Percentiles rank a stretch among this genome's conserved stretches.
These are phyloP conservation scores for Bombus waltoni DNA, from an alignment of 1,140 invertebrate species.

Conservation along the genomic window DNA sequence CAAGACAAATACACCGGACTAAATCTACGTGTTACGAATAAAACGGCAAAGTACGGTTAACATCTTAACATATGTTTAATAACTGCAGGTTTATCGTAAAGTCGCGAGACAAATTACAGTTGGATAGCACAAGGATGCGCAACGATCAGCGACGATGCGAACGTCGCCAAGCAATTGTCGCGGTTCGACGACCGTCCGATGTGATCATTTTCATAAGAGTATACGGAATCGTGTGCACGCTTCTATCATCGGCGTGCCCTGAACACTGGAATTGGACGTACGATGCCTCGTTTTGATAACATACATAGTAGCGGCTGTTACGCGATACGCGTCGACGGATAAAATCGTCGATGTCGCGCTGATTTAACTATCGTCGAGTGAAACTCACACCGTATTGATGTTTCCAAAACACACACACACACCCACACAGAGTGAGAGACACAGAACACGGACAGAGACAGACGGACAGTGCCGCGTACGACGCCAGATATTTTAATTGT, in stretches of 20 bases:
- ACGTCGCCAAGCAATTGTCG: neutral
- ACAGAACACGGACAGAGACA: no score
- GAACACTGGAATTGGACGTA: neutral
- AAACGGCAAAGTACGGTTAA: neutral
- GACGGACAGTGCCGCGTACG: no score
- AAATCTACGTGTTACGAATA: neutral
- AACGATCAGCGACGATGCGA: neutral
- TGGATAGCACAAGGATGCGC: neutral
- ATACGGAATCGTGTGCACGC: neutral
- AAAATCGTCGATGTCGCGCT: neutral
- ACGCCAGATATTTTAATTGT: neutral
- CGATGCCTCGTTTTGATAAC: conserved; percentile 1
- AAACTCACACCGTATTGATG: neutral
- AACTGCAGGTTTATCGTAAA: neutral
- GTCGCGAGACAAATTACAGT: neutral
- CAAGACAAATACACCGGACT: neutral
- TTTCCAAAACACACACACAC: neutral
- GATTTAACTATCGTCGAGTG: neutral
- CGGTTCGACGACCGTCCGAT: neutral
- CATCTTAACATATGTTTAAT: neutral
- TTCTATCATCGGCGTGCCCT: neutral
- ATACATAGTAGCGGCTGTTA: neutral
- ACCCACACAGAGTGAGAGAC: no score
- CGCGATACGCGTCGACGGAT: neutral
- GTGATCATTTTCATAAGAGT: conserved; percentile 6